Percentiles rank a stretch among this genome's conserved stretches.
These are phyloP conservation scores for Takifugu ocellatus DNA, from an alignment of 2,797 vertebrate genomes.

Conservation along the genomic window DNA sequence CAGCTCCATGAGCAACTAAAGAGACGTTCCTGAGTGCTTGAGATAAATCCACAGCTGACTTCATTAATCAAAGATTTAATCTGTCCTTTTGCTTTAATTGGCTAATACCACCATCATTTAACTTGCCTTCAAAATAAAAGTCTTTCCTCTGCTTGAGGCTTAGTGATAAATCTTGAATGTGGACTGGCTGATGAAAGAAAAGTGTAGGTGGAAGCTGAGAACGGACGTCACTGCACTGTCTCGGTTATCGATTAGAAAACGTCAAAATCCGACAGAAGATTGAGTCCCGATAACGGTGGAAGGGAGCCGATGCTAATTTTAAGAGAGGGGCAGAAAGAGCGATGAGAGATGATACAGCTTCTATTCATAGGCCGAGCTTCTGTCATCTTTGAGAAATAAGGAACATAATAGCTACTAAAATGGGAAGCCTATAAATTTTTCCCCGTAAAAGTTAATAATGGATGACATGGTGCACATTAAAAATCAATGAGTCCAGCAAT, in stretches of 20 bases:
- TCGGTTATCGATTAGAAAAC: conserved; percentile 51
- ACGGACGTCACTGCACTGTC: conserved; percentile 30
- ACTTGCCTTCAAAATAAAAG: no score
- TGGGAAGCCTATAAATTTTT: conserved; percentile 42
- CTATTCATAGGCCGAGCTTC: conserved; percentile 56
- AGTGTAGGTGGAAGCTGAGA: conserved; percentile 16
- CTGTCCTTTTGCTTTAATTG: no score
- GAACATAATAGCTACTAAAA: conserved; percentile 52
- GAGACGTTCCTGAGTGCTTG: no score
- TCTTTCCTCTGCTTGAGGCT: no score
- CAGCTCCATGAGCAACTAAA: no score
- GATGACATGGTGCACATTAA: conserved; percentile 39
- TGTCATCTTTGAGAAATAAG: conserved; percentile 56
- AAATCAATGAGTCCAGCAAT: conserved; percentile 23
- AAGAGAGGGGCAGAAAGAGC: conserved; percentile 61
- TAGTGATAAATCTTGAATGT: no score
- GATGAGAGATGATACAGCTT: conserved; percentile 54
- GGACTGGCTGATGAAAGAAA: background rate
- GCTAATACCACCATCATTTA: no score
- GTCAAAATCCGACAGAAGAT: conserved; percentile 35
- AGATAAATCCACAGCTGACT: no score
- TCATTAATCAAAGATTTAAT: no score
- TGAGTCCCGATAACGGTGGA: conserved; percentile 28
- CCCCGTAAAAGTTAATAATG: conserved; percentile 45
- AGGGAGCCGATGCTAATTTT: conserved; percentile 54